Conservation (phyloP, 2,797 vertebrate species). For the Synaphobranchus kaupii region DNA sequence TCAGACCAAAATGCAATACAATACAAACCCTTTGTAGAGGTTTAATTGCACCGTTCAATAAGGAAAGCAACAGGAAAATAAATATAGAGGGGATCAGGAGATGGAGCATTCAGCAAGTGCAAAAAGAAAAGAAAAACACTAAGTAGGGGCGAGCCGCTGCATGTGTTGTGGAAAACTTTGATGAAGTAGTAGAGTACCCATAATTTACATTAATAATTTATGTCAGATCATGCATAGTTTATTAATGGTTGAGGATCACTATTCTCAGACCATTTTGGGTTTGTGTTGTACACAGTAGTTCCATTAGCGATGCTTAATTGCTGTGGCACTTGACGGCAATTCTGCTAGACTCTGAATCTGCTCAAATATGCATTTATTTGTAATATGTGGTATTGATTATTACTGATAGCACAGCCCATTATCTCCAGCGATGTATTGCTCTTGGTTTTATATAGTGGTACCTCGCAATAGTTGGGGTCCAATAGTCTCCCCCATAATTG, state of each 20-base stretch:
- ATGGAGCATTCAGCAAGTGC: not conserved
- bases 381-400: not conserved
- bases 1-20: not conserved
- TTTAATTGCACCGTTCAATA: constrained; percentile 15
- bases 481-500: too few species aligned
- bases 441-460: not conserved
- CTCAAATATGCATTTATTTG: not conserved
- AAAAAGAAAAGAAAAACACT: not conserved
- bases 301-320: constrained; percentile 9
- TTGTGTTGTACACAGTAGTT: not conserved
- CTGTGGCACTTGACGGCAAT: constrained; percentile 2
- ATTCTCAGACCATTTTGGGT: constrained; percentile 5
- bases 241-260: constrained; percentile 16
- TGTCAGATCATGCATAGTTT: constrained; percentile 9
- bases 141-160: not conserved
- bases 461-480: too few species aligned
- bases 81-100: not conserved
- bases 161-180: not conserved
- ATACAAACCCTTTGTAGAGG: not conserved
- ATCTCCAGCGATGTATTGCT: not conserved
- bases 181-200: not conserved
- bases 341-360: not conserved
- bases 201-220: not conserved
- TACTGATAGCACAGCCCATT: not conserved
- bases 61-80: not conserved